Evolutionary conservation across 2,888 invertebrate genomes (phyloP), one percentile per base, ranked within the genome.

Genomic region (Xiphydria camelus): DNA sequence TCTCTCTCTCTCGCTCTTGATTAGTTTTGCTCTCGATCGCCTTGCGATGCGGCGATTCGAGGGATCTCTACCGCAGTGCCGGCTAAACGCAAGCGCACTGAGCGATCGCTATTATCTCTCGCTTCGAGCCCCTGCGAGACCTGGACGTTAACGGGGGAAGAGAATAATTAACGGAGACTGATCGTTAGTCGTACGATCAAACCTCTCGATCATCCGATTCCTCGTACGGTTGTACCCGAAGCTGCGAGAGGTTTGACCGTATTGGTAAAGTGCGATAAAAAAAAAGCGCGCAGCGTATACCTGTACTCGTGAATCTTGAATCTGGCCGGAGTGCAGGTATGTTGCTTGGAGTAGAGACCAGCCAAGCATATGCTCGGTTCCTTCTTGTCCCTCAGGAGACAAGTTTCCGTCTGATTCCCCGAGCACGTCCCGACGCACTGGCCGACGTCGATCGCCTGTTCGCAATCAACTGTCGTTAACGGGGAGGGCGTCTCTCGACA

Each of bases 391-490:
- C 71, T 57, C 18, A 73, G 49, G 18, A 74, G 49, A 40, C 74
- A 74, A 19, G 70, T 70, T 51, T 73, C 71, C 9, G 65, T 70
- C 19, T 61, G 55, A 41, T 66, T 71, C 1, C 64, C 67, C 9
- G 67, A 62, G 56, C 77, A 78, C 21, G 62, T 63, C 15, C 77
- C 77, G 35, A 72, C 69, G 46, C 77, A 77, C 47, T 72, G 67
- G 4, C 77, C 77, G 26, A 78, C 72, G 55, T 77, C 76, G 52
- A 77, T 76, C 56, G 73, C 62, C 77, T 77, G 43, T 15, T n/a
- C n/a, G n/a, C n/a, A n/a, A n/a, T n/a, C n/a, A n/a, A n/a, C n/a
- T n/a, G n/a, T n/a, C n/a, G n/a, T n/a, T n/a, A n/a, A n/a, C n/a
- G n/a, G n/a, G n/a, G n/a, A n/a, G n/a, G n/a, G n/a, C n/a, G n/a